Evolutionary conservation across 2,113 vertebrate genomes (phyloP).

Genomic region (Phycodurus eques): DNA sequence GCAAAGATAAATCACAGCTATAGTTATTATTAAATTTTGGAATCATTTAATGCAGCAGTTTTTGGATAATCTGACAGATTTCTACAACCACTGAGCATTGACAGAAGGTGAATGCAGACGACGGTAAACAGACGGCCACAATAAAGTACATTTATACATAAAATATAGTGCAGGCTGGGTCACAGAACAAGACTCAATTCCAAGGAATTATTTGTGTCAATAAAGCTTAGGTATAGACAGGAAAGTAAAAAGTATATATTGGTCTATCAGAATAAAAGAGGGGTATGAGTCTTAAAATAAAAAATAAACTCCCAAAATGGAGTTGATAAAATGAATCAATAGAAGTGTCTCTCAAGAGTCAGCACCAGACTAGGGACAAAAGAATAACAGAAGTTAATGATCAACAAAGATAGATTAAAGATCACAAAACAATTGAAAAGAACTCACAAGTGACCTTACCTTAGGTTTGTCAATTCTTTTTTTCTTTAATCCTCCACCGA

Average conservation of each 20-base stretch:
- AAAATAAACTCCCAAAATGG: conserved; percentile 54
- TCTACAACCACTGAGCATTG: background rate
- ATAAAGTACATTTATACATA: background rate
- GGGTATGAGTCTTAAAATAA: conserved; percentile 12
- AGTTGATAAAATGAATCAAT: conserved; percentile 12
- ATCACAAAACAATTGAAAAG: background rate
- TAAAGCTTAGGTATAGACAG: background rate
- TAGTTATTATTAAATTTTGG: background rate
- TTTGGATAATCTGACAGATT: conserved; percentile 5
- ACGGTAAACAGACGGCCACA: background rate
- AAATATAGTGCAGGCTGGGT: background rate
- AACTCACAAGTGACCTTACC: conserved; percentile 34
- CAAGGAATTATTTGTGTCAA: background rate
- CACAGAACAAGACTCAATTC: background rate
- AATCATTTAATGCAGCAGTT: conserved; percentile 1
- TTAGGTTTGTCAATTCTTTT: conserved; percentile 49
- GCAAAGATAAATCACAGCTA: background rate
- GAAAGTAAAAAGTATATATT: background rate
- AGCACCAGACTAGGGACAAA: conserved; percentile 13
- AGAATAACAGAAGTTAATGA: background rate
- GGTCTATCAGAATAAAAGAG: conserved; percentile 24
- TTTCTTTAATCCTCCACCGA: conserved; percentile 61
- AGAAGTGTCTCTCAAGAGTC: background rate
- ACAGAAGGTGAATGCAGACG: background rate
- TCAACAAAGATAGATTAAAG: background rate